Base-by-base conservation (phyloP, 1,140 invertebrate species). In the Caenorhabditis latens region DNA sequence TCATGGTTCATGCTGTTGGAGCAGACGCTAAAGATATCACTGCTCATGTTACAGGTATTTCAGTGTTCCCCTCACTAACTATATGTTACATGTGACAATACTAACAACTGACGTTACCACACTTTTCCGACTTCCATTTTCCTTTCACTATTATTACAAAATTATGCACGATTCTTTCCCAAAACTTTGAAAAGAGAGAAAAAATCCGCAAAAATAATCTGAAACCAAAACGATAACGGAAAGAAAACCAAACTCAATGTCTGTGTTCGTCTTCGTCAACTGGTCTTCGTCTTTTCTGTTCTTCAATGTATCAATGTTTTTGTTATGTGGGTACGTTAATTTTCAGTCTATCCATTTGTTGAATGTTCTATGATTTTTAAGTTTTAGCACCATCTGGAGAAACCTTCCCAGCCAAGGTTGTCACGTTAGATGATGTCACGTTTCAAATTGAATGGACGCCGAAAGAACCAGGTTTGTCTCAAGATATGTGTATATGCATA, bases 391-490 rank as follows among this genome's bases (percentile, higher is more conserved):
- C 94, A 46, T 90, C 88, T 32, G 93, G 93, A 48, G 87, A 89
- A 48, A 86, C 90, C 53, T 90, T 93, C 57, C 91, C 92, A 55
- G 91, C 91, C 24, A 87, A 91, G 14, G 87, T 94, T 84, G 83
- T 91, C 89, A 88, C 90, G 84, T 86, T 91, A 61, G 90, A 91
- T 57, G 90, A 91, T 67, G 91, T 91, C 40, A 91, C 91, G n/a
- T 93, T 93, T 86, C 91, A 92, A 83, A 93, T 94, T 21, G 93
- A 94, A 88, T 95, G 95, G 92, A 95, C 93, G 21, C 94, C 95
- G 0, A 93, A 93, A 46, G 94, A 95, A 93, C 94, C 95, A 86
- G 95, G 93, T 94, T 89, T 90, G 90, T 90, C 13, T 79, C 50
- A 43, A 40, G 32, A 43, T 24, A 79, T 24, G n/a, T 32, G 32